Base-by-base conservation (phyloP, 2,113 vertebrate species). In the Sialia sialis region DNA sequence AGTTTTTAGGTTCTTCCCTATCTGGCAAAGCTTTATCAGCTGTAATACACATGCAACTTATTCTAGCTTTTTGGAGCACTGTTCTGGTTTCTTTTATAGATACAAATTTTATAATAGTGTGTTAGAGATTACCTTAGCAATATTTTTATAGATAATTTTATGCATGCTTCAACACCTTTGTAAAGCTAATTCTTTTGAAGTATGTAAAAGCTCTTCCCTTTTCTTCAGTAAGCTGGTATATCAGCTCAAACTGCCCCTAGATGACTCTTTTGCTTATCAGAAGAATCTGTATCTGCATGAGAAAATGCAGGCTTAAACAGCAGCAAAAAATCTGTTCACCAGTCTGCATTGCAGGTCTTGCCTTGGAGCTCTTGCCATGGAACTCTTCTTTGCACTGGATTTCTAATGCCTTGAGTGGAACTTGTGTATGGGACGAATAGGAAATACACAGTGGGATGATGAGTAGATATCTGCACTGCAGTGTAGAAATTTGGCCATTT, bases 131-230 rank as follows among this genome's bases (percentile, higher is more conserved):
- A 23, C 59, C 43, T 72, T 59, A 36, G 39, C 1, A 4, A 67
- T 91, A 76, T 87, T 92, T 97, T 96, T 90, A 87, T 41, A 76
- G 34, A 32, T 39, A 78, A 75, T 88, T 94, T 79, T 49, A 8
- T 82, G 9, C 19, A 2, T 48, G 30, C 59, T 85, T 94, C 66
- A 44, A 39, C 64, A 93, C 16, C 27, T 94, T 77, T 81, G 25
- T 38, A 25, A 23, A 21, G 36, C 44, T 41, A 48, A 6, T 63
- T 55, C 34, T 68, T 95, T 88, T 67, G 79, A 79, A 86, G 32
- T 11, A 12, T 36, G 8, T 73, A 72, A 25, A 49, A 38, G 5
- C 27, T 55, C 89, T 46, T 74, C 20, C 26, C 62, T 92, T 75
- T 94, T 83, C 26, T 62, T 38, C 51, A 13, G 86, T 85, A 48